Evolutionary conservation across 2,797 vertebrate species (phyloP), one percentile per base, ranked within the genome.

Genomic region (Peromyscus aztecus): DNA sequence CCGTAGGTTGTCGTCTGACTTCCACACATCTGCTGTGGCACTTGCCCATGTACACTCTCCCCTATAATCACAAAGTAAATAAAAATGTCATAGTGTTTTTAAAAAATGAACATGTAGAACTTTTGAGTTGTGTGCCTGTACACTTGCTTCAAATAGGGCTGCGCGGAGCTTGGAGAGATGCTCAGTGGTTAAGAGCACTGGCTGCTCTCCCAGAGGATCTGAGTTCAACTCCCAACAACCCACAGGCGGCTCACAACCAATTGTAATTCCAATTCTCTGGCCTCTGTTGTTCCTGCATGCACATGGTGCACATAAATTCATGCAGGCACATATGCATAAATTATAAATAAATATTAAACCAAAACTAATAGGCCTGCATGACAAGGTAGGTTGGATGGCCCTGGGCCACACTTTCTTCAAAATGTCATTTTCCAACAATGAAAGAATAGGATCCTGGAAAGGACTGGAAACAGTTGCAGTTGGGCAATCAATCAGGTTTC

Each of bases 241-340:
- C 82, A 67, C 31, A 67, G 83, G 43, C 0, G 0, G 83, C 29
- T 67, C 83, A 52, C 31, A 52, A 24, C 31, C 83, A 52, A 69
- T 46, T 69, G 21, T 86, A 2, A 24, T 52, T 52, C 31, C 46
- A 86, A 31, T 17, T 69, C 84, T 86, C 43, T 27, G 46, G 63
- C 7, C 12, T 5, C 21, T 2, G 4, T 7, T n/a, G 1, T 17
- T n/a, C 31, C 31, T 69, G 19, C 43, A 24, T 0, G 13, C 63
- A 67, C 43, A 16, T 2, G 4, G 46, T n/a, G 21, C 21, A 52
- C 63, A 52, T 37, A 49, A 69, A 52, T 21, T 10, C 46, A 27
- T 17, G 13, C 19, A 46, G 27, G 40, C 59, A 63, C 8, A 67
- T 34, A 12, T 4, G 1, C 46, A 52, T n/a, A 69, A 8, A 52